Conservation (phyloP, 2,888 invertebrate genomes). For the Rhyacophila evoluta region DNA sequence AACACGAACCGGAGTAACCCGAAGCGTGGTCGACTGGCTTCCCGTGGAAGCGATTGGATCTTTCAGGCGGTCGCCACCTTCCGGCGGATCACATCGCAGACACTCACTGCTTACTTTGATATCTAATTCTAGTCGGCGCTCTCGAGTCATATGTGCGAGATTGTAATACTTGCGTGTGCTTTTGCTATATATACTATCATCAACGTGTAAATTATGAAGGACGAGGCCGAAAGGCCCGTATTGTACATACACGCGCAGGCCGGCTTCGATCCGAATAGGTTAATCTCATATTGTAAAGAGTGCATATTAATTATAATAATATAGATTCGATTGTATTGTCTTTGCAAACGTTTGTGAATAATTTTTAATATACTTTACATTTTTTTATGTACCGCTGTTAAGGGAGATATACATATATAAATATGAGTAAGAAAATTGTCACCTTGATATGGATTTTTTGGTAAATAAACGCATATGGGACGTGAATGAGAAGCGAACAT, state of each 20-base stretch:
- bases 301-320: conserved; percentile 39
- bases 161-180: conserved; percentile 29
- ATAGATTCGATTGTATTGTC: conserved; percentile 41
- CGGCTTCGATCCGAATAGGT: neutral
- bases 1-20: neutral
- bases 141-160: neutral
- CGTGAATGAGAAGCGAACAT: conserved; percentile 50
- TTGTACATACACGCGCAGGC: conserved; percentile 24
- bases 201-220: neutral
- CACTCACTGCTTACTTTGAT: conserved; percentile 43
- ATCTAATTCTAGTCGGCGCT: neutral
- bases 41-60: conserved; percentile 47
- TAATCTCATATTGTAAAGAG: conserved; percentile 41
- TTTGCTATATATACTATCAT: neutral
- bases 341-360: conserved; percentile 50
- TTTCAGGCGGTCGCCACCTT: conserved; percentile 47
- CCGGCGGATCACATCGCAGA: conserved; percentile 47
- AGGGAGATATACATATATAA: conserved; percentile 45
- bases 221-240: neutral
- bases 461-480: conserved; percentile 60
- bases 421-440: conserved; percentile 52
- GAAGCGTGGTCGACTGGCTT: conserved; percentile 10
- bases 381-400: conserved; percentile 49
- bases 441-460: conserved; percentile 57
- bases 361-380: conserved; percentile 46